These are phyloP conservation scores for Siphonodentalium dalli DNA, from an alignment of 2,888 invertebrate genomes.

Conservation along the genomic window DNA sequence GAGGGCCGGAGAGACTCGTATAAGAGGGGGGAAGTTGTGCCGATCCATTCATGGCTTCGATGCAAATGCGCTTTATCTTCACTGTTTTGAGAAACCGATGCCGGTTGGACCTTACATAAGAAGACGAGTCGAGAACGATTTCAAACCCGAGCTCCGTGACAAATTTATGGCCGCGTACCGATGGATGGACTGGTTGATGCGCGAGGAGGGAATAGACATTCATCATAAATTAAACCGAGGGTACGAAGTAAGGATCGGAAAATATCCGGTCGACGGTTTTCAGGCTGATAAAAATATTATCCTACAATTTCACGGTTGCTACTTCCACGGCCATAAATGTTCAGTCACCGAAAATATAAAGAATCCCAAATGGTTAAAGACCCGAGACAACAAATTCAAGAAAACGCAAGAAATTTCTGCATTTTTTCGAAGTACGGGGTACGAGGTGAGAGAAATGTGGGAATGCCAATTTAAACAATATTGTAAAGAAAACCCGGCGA, in stretches of 20 bases:
- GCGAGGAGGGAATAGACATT: slow-evolving; percentile 8
- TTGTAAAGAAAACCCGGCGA: too few species aligned
- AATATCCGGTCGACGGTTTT: slow-evolving; percentile 23
- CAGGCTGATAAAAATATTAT: too few species aligned
- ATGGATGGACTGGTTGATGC: slow-evolving; percentile 24
- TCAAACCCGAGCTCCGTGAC: slow-evolving; percentile 24
- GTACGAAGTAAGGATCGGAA: slow-evolving; percentile 15
- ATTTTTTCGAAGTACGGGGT: not conserved
- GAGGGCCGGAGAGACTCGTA: slow-evolving; percentile 13
- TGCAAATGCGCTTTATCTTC: slow-evolving; percentile 29
- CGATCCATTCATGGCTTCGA: slow-evolving; percentile 30
- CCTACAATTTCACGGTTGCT: slow-evolving; percentile 21
- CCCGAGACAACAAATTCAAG: not conserved
- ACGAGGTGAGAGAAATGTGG: slow-evolving; percentile 7
- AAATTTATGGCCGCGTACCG: slow-evolving; percentile 21
- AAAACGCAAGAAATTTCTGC: slow-evolving; percentile 3
- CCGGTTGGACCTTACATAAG: slow-evolving; percentile 26
- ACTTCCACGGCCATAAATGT: slow-evolving; percentile 9
- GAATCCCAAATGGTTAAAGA: not conserved
- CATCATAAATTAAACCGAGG: slow-evolving; percentile 18
- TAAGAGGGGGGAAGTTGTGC: slow-evolving; percentile 16
- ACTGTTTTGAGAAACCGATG: slow-evolving; percentile 28
- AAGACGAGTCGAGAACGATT: slow-evolving; percentile 15
- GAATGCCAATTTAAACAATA: slow-evolving; percentile 12
- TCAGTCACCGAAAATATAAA: not conserved